Evolutionary conservation across 2,888 invertebrate species (phyloP).

Genomic region (Chymomyza procnemis): DNA sequence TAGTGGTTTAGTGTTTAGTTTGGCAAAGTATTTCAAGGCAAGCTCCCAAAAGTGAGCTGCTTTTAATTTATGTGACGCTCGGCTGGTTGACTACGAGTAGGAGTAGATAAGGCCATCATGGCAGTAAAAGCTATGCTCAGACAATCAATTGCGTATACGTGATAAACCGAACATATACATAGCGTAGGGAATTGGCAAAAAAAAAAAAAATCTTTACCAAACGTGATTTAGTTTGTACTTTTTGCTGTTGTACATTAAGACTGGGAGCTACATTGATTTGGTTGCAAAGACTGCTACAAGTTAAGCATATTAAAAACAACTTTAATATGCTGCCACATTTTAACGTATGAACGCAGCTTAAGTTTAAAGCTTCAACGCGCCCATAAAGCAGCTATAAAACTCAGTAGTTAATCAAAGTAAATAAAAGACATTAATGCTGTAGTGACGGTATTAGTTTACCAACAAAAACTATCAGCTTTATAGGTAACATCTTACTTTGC

Average conservation of each 20-base stretch:
- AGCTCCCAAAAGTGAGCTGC: conserved; percentile 42
- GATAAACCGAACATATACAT: not conserved
- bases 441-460: conserved; percentile 12
- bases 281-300: no score
- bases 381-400: conserved; percentile 53
- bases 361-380: not conserved
- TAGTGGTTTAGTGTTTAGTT: conserved; percentile 58
- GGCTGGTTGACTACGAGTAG: conserved; percentile 22
- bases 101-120: not conserved
- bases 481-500: not conserved
- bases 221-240: no score
- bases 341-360: not conserved
- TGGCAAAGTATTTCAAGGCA: conserved; percentile 14
- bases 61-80: conserved; percentile 65
- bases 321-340: no score
- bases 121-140: conserved; percentile 18
- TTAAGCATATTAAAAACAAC: no score
- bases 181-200: not conserved
- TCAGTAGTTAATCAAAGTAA: conserved; percentile 40
- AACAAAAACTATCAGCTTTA: not conserved
- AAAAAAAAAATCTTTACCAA: no score
- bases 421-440: not conserved
- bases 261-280: no score
- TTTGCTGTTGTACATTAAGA: no score
- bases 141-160: not conserved